Percentiles rank a stretch among this genome's conserved stretches.
Evolutionary conservation across 2,113 vertebrate species (phyloP).

Genomic region (Crotophaga sulcirostris): DNA sequence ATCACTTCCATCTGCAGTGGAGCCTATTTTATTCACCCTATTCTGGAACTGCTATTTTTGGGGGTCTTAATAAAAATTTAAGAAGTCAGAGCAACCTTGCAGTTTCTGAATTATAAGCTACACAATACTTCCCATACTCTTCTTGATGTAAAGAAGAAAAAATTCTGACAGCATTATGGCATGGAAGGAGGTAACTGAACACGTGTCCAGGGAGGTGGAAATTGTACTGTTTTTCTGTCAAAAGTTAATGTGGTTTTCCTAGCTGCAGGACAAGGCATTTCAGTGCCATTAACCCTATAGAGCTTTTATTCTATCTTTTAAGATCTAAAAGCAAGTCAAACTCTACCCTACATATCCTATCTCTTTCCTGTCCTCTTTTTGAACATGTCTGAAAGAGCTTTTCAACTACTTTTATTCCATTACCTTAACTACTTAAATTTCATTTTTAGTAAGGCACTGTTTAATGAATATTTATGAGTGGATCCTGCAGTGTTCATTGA

Average conservation of each 20-base stretch:
- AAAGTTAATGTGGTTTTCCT: not conserved
- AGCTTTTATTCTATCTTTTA: not conserved
- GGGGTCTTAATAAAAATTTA: not conserved
- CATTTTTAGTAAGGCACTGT: constrained; percentile 74
- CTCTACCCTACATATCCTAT: not conserved
- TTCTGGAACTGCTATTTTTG: not conserved
- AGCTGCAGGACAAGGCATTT: not conserved
- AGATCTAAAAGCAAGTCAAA: not conserved
- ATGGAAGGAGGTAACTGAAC: not conserved
- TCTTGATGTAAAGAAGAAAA: not conserved
- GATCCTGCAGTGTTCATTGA: constrained; percentile 72
- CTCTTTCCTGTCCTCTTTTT: constrained; percentile 23
- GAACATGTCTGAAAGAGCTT: constrained; percentile 51
- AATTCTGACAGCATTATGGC: not conserved
- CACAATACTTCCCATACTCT: not conserved
- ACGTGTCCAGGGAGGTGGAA: not conserved
- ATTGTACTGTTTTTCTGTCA: not conserved
- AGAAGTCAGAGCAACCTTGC: not conserved
- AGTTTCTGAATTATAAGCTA: not conserved
- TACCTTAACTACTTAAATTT: constrained; percentile 80
- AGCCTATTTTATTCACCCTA: not conserved
- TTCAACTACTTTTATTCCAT: constrained; percentile 70
- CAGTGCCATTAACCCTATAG: not conserved
- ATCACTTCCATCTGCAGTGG: not conserved
- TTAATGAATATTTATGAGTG: constrained; percentile 84